Evolutionary conservation across 2,888 invertebrate genomes (phyloP), one percentile per base, ranked within the genome.

Genomic region (Drosophila colorata): DNA sequence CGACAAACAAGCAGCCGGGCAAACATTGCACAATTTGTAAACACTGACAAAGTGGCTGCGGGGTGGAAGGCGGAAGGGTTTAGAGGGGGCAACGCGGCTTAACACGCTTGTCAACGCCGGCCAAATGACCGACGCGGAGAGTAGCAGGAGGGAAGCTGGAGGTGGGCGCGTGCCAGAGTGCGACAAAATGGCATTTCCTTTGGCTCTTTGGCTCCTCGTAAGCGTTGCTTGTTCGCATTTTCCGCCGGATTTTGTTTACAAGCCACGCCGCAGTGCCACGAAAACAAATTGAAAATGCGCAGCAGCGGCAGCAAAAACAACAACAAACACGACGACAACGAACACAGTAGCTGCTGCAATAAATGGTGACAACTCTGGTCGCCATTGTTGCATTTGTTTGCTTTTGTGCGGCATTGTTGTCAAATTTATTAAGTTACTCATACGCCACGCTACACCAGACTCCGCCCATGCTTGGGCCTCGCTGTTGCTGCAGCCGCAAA

Each of bases 371-470:
- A 74, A 74, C 78, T 61, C 64, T 78, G 73, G 73, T 47, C 51
- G 78, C 53, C 60, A 55, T 58, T 58, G 69, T 56, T 59, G 69
- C 73, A 69, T 66, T 80, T 86, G 84, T 83, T 87, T 84, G 78
- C 75, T 73, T 86, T 84, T 79, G 78, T 79, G 73, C 58, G 66
- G 76, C 79, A 84, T 79, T 84, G 81, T 87, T 87, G 83, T 87
- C 86, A 87, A 87, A 86, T 86, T 86, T 86, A 86, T 86, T 86
- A 86, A 86, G 85, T 87, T 86, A 87, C 86, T 86, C 85, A 87
- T 87, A 85, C 85, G 85, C 74, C 73, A 68, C 69, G 74, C 69
- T 74, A 67, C 57, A 35, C 58, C 44, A 38, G 18, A 9, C 16
- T 43, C 51, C 31, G 43, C 48, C 16, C 23, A 31, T 11, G 31